Percentiles rank a stretch among this genome's conserved stretches.
Evolutionary conservation across 2,888 invertebrate genomes (phyloP).

Genomic region (Tridacna crocea): DNA sequence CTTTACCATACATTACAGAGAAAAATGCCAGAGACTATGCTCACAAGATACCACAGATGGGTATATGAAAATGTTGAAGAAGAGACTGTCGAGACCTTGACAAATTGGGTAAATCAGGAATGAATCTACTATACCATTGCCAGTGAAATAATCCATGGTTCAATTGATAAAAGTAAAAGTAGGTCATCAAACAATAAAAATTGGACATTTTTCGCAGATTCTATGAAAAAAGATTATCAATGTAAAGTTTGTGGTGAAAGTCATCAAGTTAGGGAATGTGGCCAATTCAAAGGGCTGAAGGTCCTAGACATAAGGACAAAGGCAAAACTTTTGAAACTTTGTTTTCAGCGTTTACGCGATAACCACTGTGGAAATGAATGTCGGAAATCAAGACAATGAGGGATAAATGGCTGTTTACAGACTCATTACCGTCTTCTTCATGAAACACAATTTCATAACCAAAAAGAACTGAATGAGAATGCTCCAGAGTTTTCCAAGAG

Average conservation of each 20-base stretch:
- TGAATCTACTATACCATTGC: too few species aligned
- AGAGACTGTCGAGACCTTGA: constrained; percentile 18
- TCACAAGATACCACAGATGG: constrained; percentile 37
- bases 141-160: constrained; percentile 24
- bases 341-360: neutral
- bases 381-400: too few species aligned
- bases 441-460: too few species aligned
- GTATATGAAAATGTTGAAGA: constrained; percentile 29
- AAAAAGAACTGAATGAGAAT: too few species aligned
- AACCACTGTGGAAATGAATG: too few species aligned
- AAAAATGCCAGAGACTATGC: constrained; percentile 40
- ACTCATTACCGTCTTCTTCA: constrained; percentile 38
- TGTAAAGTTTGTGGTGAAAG: constrained; percentile 26
- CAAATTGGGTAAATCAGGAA: too few species aligned
- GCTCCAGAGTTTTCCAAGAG: too few species aligned
- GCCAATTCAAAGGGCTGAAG: constrained; percentile 7
- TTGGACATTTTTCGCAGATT: neutral
- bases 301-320: too few species aligned
- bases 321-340: too few species aligned
- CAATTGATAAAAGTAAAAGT: too few species aligned
- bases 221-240: neutral
- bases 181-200: neutral
- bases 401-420: too few species aligned
- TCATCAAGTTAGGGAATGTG: constrained; percentile 37
- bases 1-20: neutral